Conservation (phyloP, 2,888 invertebrate species). For the Sinohyriopsis cumingii region DNA sequence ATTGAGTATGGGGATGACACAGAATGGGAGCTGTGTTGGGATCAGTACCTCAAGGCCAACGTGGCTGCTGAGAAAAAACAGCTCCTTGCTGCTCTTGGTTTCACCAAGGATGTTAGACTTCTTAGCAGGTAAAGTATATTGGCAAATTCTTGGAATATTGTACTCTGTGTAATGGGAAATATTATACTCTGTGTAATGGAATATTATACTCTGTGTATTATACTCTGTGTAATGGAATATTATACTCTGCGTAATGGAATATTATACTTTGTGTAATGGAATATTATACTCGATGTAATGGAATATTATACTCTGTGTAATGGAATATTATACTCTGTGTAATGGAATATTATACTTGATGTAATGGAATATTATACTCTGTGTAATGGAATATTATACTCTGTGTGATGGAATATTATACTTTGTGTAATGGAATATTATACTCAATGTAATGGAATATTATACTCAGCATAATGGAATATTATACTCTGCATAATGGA, state of each 20-base stretch:
- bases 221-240: too few relatives aligned
- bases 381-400: neutral
- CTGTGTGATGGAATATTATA: neutral
- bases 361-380: neutral
- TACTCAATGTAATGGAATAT: neutral
- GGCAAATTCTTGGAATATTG: neutral
- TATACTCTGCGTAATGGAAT: neutral
- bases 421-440: neutral
- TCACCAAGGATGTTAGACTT: conserved; percentile 59
- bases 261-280: neutral
- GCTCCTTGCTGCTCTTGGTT: conserved; percentile 61
- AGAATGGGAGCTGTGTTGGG: conserved; percentile 69
- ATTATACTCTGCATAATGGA: too few relatives aligned
- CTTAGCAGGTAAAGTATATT: conserved; percentile 57
- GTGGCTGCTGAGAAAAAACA: conserved; percentile 66
- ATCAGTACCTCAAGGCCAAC: conserved; percentile 53
- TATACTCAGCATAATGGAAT: neutral
- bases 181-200: neutral
- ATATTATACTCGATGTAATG: neutral
- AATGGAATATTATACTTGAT: neutral
- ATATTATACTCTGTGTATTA: too few relatives aligned
- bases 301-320: neutral
- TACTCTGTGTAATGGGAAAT: neutral
- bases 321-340: too few relatives aligned
- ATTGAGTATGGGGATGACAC: conserved; percentile 64